phyloP scores from a whole-genome alignment of 2,113 vertebrate species.

The Paratilapia polleni region DNA sequence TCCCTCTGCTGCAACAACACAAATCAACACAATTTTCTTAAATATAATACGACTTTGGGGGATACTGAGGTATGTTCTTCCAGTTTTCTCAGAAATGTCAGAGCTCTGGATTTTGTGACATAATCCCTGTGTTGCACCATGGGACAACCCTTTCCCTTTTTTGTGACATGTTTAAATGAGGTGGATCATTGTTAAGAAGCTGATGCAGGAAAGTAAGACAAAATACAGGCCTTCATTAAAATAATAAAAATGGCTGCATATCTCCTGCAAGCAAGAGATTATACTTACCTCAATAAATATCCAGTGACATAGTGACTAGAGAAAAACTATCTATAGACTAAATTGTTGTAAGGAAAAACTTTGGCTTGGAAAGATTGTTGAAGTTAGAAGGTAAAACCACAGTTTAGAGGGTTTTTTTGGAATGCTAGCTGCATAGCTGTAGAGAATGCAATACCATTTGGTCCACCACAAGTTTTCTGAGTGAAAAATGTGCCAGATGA shows the following conservation, averaged over 20 bases:
- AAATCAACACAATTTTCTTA: background rate
- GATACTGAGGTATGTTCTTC: background rate
- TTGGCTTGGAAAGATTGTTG: background rate
- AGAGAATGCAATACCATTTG: background rate
- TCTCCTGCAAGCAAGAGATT: background rate
- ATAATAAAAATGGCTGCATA: slow-evolving; percentile 19
- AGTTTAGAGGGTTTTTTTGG: background rate
- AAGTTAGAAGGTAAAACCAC: background rate
- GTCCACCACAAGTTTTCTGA: background rate
- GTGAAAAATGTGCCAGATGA: background rate
- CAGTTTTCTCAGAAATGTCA: background rate
- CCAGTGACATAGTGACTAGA: background rate
- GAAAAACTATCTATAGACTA: background rate
- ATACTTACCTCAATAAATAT: slow-evolving; percentile 12
- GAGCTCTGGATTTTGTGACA: background rate
- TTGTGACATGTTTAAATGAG: slow-evolving; percentile 8
- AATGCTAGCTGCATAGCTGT: background rate
- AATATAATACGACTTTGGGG: background rate
- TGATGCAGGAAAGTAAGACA: background rate
- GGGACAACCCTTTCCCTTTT: slow-evolving; percentile 13
- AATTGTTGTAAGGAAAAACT: background rate
- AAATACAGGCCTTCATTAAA: slow-evolving; percentile 13
- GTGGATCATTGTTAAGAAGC: background rate
- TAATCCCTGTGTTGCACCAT: background rate
- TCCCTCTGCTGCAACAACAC: background rate